These are phyloP conservation scores for Arbacia lixula DNA, from an alignment of 53 echinoderm and acorn worm species.

Conservation along the genomic window DNA sequence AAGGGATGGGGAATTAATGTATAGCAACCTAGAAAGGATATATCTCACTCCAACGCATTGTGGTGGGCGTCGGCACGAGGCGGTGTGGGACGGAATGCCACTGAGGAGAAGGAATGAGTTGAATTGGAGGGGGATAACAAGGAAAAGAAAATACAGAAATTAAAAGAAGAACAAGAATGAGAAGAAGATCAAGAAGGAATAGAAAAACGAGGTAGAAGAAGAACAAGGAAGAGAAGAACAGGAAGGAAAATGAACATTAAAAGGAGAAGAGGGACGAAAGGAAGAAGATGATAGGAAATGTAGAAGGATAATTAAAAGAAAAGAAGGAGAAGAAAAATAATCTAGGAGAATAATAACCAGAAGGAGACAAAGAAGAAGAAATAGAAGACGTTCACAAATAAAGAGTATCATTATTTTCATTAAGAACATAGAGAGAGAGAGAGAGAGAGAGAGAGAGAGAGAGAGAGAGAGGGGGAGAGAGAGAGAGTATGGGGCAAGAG, in stretches of 20 bases:
- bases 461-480: not conserved
- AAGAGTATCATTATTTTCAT: no score
- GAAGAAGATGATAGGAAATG: not conserved
- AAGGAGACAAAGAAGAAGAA: no score
- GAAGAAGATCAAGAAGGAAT: not conserved
- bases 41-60: no score
- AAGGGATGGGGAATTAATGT: no score
- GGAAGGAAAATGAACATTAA: no score
- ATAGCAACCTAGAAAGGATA: no score
- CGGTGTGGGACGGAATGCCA: not conserved
- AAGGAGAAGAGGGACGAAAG: not conserved
- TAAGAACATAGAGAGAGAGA: no score
- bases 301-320: not conserved
- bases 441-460: not conserved
- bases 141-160: not conserved
- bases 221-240: not conserved
- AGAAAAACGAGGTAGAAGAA: not conserved
- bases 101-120: not conserved
- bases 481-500: not conserved
- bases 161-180: not conserved
- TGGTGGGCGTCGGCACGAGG: no score
- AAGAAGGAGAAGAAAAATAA: not conserved
- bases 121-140: not conserved
- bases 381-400: no score
- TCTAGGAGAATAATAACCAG: no score